Evolutionary conservation across 2,113 vertebrate species (phyloP), one percentile per base, ranked within the genome.

Genomic region (Corydoras maculifer): DNA sequence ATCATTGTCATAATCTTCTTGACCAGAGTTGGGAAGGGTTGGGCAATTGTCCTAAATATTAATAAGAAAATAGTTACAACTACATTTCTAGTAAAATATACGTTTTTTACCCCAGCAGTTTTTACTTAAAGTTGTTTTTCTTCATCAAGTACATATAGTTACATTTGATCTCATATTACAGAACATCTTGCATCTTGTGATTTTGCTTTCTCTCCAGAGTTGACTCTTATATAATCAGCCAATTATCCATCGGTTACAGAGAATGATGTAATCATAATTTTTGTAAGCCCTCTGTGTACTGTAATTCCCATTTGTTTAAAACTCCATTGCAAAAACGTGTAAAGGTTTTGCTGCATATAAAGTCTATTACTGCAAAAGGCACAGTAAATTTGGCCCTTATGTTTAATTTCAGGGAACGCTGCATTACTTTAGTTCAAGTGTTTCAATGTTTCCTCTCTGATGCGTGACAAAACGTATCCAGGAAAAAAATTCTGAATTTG

Each of bases 1-100:
- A 3, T 99, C 97, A 65, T 79, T 92, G 86, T 99, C 97, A 48
- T 93, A 90, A 75, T 98, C 97, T 70, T 98, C 97, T 75, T 98
- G 97, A 64, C 97, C 97, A 30, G 97, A 99, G 80, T 98, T 98
- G 35, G 96, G 97, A 65, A 99, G 80, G 48, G 83, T 87, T 0
- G 94, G 96, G 62, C 97, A 99, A 78, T 99, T 99, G 82, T 98
- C 97, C 97, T 99, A 62, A 8, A 43, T 62, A 75, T 62, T 15
- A 2, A 55, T 10, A 48, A 63, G 15, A 12, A 69, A 75, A 55
- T 0, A 54, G 18, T 43, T 55, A 49, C n/a, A 58, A 13, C 55
- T 43, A 4, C 4, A 43, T 43, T 43, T 43, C 35, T 43, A 43
- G 35, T 43, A 43, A 43, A 43, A 43, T 43, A 43, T 43, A 43